A percentile compares a stretch with the other conserved stretches of the same genome.
phyloP scores from a whole-genome alignment of 2,797 vertebrate species.

The Chanos chanos region DNA sequence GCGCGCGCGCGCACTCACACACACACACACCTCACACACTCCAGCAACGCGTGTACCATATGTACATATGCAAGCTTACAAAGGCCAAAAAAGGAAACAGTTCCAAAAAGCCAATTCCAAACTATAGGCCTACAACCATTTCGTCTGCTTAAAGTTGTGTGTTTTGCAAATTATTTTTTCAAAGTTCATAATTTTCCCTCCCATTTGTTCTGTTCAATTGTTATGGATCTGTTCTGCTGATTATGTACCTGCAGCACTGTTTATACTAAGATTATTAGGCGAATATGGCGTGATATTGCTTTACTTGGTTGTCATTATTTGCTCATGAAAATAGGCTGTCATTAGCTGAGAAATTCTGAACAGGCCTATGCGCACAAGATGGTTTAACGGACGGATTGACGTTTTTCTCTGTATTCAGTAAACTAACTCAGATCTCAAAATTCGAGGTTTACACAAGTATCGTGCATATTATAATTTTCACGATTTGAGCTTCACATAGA shows the following conservation, averaged over 20 bases:
- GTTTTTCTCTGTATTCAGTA: slow-evolving; percentile 7
- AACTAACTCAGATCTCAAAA: slow-evolving; percentile 9
- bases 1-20: slow-evolving; percentile 11
- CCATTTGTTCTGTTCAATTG: slow-evolving; percentile 3
- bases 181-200: background rate
- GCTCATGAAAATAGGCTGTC: no score
- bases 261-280: background rate
- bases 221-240: background rate
- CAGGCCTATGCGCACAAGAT: background rate
- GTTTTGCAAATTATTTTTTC: no score
- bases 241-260: background rate
- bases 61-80: no score
- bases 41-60: no score
- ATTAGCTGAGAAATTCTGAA: slow-evolving; percentile 4
- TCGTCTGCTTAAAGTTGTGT: no score
- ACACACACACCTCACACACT: background rate
- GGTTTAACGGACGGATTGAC: slow-evolving; percentile 14
- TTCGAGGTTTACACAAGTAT: background rate
- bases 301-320: slow-evolving; percentile 1
- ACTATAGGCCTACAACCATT: no score
- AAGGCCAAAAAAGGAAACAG: no score
- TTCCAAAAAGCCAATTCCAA: no score
- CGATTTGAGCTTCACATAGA: background rate
- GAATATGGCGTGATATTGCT: slow-evolving; percentile 18
- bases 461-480: background rate